Conservation (phyloP, 35 echinoderm and acorn worm species). For the Heliocidaris erythrogramma region DNA sequence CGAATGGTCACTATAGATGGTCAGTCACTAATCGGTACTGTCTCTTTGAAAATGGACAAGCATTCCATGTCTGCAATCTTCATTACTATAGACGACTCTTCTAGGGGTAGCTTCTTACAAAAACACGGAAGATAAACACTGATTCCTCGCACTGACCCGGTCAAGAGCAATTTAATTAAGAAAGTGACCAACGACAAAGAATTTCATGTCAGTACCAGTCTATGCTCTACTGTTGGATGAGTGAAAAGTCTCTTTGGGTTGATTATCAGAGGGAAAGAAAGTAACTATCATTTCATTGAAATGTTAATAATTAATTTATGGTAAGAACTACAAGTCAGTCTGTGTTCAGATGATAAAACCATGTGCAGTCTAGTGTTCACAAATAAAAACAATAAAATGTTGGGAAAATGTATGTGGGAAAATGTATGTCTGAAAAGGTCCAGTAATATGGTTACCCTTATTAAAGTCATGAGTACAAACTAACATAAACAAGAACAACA, state of each 20-base stretch:
- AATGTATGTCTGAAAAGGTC: too few relatives aligned
- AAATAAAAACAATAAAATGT: too few relatives aligned
- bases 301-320: background rate
- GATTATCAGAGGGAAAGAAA: background rate
- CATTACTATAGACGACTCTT: background rate
- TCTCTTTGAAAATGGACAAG: background rate
- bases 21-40: background rate
- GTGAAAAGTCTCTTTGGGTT: background rate
- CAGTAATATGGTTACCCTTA: too few relatives aligned
- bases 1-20: background rate
- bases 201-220: background rate
- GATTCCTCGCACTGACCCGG: background rate
- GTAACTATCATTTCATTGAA: background rate
- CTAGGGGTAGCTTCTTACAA: background rate
- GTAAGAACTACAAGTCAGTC: background rate
- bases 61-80: background rate
- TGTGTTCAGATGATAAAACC: too few relatives aligned
- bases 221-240: background rate
- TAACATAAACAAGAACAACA: too few relatives aligned
- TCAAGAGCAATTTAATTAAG: background rate
- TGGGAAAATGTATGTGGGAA: too few relatives aligned
- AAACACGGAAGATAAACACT: background rate
- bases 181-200: background rate
- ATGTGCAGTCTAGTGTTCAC: too few relatives aligned
- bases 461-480: too few relatives aligned